Evolutionary conservation across 2,797 vertebrate genomes (phyloP), one percentile per base, ranked within the genome.

Genomic region (Sebastes hubbsi): DNA sequence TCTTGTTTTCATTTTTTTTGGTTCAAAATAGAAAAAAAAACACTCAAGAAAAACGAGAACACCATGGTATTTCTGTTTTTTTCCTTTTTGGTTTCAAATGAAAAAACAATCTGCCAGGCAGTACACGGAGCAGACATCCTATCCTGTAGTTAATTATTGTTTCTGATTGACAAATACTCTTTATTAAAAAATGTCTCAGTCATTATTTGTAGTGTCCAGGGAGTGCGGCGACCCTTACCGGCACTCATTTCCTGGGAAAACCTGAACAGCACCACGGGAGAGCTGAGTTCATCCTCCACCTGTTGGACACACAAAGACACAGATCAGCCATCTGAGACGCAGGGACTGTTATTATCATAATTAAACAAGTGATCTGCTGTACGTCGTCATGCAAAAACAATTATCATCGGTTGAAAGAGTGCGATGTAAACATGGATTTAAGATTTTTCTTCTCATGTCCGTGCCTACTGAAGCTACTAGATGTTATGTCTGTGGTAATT

Each of bases 251-350:
- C 94, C 82, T 86, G 94, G 65, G 91, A 95, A 92, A 98, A 99
- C 87, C 91, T 97, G 93, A 99, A 98, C 13, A 99, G 97, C 34
- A 99, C 97, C 64, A 99, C 98, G 8, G 98, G 97, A 82, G 97
- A 99, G 81, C 89, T 96, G 65, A 97, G 90, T 84, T 99, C 98
- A 91, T 98, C 97, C 91, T 99, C 98, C 82, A 98, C 97, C 98
- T 99, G 92, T 87, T 86, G 90, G 89, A 88, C 14, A 90, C 30
- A 91, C 30, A 89, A 36, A 78, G 8, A 85, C 42, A 86, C 30
- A 54, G n/a, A 73, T 77, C 49, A 90, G 67, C 3, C 13, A 18
- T 52, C 13, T 25, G 12, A 65, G 11, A 22, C 6, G 30, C 20
- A 14, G 7, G 12, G 8, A 10, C 24, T 7, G 32, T 8, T 13